A percentile compares a stretch with the other conserved stretches of the same genome.
Conservation (phyloP, 2,888 invertebrate genomes). For the Drosophila koepferae region DNA sequence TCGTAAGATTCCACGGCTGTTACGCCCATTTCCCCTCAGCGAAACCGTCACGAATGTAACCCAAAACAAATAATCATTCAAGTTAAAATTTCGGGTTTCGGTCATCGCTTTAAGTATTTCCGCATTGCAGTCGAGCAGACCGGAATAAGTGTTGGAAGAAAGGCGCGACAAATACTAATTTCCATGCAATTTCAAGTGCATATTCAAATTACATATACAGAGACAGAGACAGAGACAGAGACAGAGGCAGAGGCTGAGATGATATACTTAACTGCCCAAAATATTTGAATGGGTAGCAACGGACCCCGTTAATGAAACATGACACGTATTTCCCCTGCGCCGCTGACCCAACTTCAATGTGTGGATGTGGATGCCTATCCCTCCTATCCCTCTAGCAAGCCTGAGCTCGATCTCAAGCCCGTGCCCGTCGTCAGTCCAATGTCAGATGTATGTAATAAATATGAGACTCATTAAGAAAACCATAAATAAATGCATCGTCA, state of each 20-base stretch:
- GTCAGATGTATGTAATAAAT: slow-evolving; percentile 65
- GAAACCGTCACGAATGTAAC: slow-evolving; percentile 45
- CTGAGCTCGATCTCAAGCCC: slow-evolving; percentile 20
- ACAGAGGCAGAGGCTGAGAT: slow-evolving; percentile 9
- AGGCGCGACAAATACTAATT: slow-evolving; percentile 65
- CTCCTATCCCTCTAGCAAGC: slow-evolving; percentile 2
- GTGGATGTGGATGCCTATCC: slow-evolving; percentile 34
- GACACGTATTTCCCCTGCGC: slow-evolving; percentile 73
- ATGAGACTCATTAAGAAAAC: slow-evolving; percentile 81
- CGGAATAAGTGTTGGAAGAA: slow-evolving; percentile 58
- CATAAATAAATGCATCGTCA: slow-evolving; percentile 81
- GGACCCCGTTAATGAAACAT: slow-evolving; percentile 72
- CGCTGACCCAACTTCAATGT: slow-evolving; percentile 40
- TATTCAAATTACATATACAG: slow-evolving; percentile 69
- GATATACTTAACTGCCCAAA: slow-evolving; percentile 55
- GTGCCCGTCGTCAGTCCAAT: slow-evolving; percentile 59
- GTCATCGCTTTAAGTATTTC: slow-evolving; percentile 58
- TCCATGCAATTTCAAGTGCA: slow-evolving; percentile 75
- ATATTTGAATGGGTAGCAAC: slow-evolving; percentile 59
- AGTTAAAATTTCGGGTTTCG: slow-evolving; percentile 26
- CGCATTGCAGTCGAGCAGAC: slow-evolving; percentile 50
- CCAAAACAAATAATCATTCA: slow-evolving; percentile 60
- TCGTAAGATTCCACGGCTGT: slow-evolving; percentile 4
- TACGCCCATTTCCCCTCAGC: slow-evolving; percentile 31
- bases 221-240: slow-evolving; percentile 8